Evolutionary conservation across 2,797 vertebrate genomes (phyloP).

Genomic region (Lithobates sylvaticus): DNA sequence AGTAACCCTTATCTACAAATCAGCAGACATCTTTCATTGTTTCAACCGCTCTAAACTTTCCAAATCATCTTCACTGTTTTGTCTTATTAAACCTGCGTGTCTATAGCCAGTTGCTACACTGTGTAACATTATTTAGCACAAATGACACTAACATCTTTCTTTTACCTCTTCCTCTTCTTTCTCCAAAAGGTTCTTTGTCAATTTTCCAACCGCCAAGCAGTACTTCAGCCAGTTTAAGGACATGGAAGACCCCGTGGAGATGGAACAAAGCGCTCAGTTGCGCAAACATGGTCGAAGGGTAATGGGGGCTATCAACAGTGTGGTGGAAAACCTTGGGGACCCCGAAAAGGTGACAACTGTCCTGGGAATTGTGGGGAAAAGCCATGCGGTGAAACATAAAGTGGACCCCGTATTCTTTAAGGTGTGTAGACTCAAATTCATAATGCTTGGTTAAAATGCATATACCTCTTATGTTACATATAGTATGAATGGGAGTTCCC

Average conservation of each 20-base stretch:
- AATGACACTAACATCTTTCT: background rate
- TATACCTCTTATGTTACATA: no score
- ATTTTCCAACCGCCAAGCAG: constrained; percentile 95
- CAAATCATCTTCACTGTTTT: background rate
- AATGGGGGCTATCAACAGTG: constrained; percentile 94
- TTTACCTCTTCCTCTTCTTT: background rate
- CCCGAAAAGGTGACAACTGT: constrained; percentile 92
- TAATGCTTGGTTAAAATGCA: background rate
- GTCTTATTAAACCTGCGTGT: no score
- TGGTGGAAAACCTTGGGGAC: constrained; percentile 93
- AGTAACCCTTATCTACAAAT: no score
- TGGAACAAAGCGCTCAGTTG: constrained; percentile 91
- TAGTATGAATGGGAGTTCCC: no score
- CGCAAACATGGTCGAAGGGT: constrained; percentile 90
- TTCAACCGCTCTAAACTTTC: background rate
- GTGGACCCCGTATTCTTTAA: constrained; percentile 98
- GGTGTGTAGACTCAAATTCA: constrained; percentile 72
- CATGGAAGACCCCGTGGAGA: constrained; percentile 92
- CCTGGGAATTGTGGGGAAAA: constrained; percentile 90
- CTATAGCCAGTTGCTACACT: no score
- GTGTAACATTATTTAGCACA: no score
- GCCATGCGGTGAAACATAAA: constrained; percentile 96
- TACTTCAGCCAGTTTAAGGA: constrained; percentile 97
- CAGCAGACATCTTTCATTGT: no score
- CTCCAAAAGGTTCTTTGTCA: constrained; percentile 89